Conservation (phyloP, 2,113 vertebrate species). For the Tricholaema leucomelas region DNA sequence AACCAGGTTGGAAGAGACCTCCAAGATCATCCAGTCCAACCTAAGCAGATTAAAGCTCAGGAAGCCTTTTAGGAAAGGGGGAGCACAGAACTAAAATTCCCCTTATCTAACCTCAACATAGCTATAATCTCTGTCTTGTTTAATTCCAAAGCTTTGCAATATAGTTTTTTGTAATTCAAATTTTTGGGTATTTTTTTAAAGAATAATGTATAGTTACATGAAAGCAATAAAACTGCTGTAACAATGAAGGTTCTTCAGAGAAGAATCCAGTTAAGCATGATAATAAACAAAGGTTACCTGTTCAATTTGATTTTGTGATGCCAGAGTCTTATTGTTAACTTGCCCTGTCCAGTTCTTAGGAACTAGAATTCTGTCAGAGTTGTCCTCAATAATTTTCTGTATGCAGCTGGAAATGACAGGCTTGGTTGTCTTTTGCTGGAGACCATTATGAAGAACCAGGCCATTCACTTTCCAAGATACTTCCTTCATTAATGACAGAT, state of each 20-base stretch:
- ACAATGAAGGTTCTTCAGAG: background rate
- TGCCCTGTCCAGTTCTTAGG: constrained; percentile 56
- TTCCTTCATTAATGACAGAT: constrained; percentile 76
- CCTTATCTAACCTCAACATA: background rate
- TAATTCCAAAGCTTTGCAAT: background rate
- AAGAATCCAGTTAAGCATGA: background rate
- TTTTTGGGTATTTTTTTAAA: background rate
- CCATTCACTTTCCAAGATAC: constrained; percentile 63
- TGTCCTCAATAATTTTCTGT: constrained; percentile 48
- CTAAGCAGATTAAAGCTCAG: background rate
- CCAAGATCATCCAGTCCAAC: too few species aligned
- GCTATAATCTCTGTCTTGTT: background rate
- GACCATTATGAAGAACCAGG: constrained; percentile 53
- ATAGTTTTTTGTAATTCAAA: background rate
- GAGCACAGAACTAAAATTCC: background rate
- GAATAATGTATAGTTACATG: background rate
- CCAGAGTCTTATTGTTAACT: constrained; percentile 19
- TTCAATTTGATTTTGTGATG: constrained; percentile 41
- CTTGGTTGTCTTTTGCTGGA: constrained; percentile 58
- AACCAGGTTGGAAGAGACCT: too few species aligned
- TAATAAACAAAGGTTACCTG: constrained; percentile 54
- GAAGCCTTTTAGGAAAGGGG: background rate
- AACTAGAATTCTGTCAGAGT: constrained; percentile 43
- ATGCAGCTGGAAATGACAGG: constrained; percentile 24
- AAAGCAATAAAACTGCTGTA: background rate